phyloP scores from a whole-genome alignment of 1,140 invertebrate genomes.

The Oppia nitens region DNA sequence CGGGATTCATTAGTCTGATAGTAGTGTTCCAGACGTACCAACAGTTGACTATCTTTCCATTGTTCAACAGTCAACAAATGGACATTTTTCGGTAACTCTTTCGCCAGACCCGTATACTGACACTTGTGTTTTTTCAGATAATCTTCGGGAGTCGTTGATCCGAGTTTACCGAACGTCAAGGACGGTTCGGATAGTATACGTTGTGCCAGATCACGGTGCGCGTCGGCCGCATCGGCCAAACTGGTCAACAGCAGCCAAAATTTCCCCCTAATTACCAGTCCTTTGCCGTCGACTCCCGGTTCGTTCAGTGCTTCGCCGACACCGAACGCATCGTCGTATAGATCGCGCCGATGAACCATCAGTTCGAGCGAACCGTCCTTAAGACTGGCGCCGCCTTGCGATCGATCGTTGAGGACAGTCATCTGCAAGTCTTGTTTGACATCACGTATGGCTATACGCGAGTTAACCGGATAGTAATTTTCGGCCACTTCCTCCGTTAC shows the following conservation, averaged over 20 bases:
- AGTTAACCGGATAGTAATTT: conserved; percentile 88
- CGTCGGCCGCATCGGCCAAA: conserved; percentile 26
- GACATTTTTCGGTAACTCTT: conserved; percentile 51
- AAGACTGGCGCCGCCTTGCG: conserved; percentile 67
- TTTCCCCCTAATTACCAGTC: conserved; percentile 60
- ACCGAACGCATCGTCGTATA: conserved; percentile 77
- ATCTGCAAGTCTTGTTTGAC: conserved; percentile 23
- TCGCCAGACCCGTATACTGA: conserved; percentile 32
- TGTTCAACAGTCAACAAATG: conserved; percentile 72
- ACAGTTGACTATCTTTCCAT: conserved; percentile 44
- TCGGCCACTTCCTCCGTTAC: conserved; percentile 49
- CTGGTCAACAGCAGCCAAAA: conserved; percentile 30
- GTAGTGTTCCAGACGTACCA: conserved; percentile 73
- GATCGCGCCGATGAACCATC: conserved; percentile 54
- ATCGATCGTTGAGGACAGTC: conserved; percentile 53
- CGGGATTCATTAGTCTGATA: conserved; percentile 51
- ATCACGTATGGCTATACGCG: conserved; percentile 39
- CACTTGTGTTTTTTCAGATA: not conserved
- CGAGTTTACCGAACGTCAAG: conserved; percentile 31
- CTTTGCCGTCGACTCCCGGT: conserved; percentile 42
- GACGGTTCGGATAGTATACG: conserved; percentile 31
- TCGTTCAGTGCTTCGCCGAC: conserved; percentile 83
- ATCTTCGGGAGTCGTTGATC: conserved; percentile 13
- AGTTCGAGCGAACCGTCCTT: conserved; percentile 17
- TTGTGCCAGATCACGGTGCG: conserved; percentile 31